Percentiles rank a stretch among this genome's conserved stretches.
Evolutionary conservation across 92 coral and sea anemone genomes (phyloP).

Genomic region (Epizoanthus scotinus): DNA sequence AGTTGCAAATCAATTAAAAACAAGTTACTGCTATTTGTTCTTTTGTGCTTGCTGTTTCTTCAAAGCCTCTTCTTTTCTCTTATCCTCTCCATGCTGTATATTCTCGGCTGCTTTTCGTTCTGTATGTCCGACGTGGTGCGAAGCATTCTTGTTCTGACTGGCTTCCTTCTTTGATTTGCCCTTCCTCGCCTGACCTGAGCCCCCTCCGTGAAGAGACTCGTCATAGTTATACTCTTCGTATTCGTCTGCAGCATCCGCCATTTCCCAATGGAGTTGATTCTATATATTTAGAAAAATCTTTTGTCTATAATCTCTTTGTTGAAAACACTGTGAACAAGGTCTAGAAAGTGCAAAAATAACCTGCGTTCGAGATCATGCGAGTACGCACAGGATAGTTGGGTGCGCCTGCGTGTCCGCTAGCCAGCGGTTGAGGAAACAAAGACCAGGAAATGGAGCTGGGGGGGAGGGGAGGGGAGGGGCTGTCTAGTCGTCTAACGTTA

Average conservation of each 20-base stretch:
- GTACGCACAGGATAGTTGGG: no score
- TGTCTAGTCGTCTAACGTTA: no score
- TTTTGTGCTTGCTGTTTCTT: conserved; percentile 56
- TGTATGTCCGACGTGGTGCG: conserved; percentile 67
- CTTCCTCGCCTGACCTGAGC: conserved; percentile 60
- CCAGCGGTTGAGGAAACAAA: no score
- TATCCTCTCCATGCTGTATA: conserved; percentile 94
- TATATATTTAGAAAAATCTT: background rate
- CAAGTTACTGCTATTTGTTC: conserved; percentile 1
- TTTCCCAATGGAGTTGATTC: conserved; percentile 1
- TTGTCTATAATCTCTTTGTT: background rate
- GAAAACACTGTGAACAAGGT: no score
- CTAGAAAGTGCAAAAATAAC: no score
- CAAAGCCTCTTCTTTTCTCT: conserved; percentile 72
- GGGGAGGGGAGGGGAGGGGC: no score
- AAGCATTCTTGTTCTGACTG: conserved; percentile 69
- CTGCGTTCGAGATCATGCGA: no score
- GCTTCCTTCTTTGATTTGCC: conserved; percentile 95
- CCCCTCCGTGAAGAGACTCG: conserved; percentile 77
- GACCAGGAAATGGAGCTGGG: no score
- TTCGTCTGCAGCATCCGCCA: conserved; percentile 77
- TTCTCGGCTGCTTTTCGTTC: conserved; percentile 89
- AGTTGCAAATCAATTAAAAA: conserved; percentile 1
- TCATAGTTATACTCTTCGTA: conserved; percentile 94
- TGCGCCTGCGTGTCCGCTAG: no score